A percentile compares a stretch with the other conserved stretches of the same genome.
phyloP scores from a whole-genome alignment of 2,888 invertebrate species.

The Synanthedon vespiformis region DNA sequence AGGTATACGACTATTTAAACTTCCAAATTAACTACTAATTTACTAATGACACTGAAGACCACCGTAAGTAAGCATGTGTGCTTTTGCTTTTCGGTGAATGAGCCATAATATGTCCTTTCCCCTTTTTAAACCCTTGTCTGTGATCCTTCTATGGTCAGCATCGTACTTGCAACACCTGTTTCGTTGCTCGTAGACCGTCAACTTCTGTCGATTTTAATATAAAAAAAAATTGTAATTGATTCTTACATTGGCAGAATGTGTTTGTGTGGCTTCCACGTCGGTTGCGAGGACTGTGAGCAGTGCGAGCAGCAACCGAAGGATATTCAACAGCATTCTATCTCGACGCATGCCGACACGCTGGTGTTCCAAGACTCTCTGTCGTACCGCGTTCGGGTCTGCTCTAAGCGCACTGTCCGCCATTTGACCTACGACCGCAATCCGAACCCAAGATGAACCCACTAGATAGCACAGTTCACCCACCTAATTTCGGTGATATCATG shows the following conservation, averaged over 20 bases:
- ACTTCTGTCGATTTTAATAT: too few relatives aligned
- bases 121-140: too few relatives aligned
- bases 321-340: constrained; percentile 16
- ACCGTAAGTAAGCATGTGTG: too few relatives aligned
- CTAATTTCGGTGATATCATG: constrained; percentile 55
- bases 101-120: too few relatives aligned
- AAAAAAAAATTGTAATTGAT: too few relatives aligned
- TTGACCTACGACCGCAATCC: constrained; percentile 40
- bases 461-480: constrained; percentile 44
- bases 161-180: too few relatives aligned
- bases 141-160: too few relatives aligned
- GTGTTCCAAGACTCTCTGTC: constrained; percentile 41
- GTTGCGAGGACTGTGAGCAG: constrained; percentile 6
- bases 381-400: constrained; percentile 9
- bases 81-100: too few relatives aligned
- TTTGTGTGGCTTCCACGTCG: neutral
- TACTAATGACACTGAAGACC: too few relatives aligned
- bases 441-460: constrained; percentile 49
- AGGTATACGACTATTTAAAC: too few relatives aligned
- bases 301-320: neutral
- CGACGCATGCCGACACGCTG: constrained; percentile 47
- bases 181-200: too few relatives aligned
- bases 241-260: neutral
- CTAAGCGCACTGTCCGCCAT: constrained; percentile 38
- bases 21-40: too few relatives aligned